Percentiles rank a stretch among this genome's conserved stretches.
These are phyloP conservation scores for Tangara arthus DNA, from an alignment of 2,797 vertebrate genomes.

Conservation along the genomic window DNA sequence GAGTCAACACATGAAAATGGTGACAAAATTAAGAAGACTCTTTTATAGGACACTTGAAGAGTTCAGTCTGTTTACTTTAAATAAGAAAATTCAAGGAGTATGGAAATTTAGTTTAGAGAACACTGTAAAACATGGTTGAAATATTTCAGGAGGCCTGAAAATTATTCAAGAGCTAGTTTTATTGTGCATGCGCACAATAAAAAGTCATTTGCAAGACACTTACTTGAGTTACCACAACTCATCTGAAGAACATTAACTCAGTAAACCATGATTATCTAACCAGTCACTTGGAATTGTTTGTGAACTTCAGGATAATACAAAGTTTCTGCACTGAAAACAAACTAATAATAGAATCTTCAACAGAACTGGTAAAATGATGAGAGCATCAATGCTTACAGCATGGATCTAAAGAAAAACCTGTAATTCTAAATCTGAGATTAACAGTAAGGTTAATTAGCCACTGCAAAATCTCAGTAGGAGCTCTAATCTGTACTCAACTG, in stretches of 20 bases:
- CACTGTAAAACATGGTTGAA: background rate
- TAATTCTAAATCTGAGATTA: background rate
- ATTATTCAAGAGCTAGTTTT: background rate
- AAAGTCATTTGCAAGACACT: background rate
- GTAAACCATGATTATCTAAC: background rate
- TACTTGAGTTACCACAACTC: background rate
- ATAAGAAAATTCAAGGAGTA: background rate
- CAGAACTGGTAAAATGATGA: background rate
- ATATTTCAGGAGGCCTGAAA: background rate
- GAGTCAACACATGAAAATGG: background rate
- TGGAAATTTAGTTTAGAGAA: background rate
- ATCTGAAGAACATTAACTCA: background rate
- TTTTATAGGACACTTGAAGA: background rate
- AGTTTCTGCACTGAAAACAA: background rate
- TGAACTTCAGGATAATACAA: background rate
- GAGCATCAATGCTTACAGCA: background rate
- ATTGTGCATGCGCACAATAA: background rate
- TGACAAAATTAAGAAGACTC: background rate
- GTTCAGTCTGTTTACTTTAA: background rate
- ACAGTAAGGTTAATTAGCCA: background rate
- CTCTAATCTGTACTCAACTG: background rate
- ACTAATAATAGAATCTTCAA: background rate
- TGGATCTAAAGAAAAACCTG: background rate
- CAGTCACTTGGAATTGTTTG: background rate
- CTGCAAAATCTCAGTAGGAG: background rate